Percentiles rank a stretch among this genome's conserved stretches.
phyloP scores from a whole-genome alignment of 2,113 vertebrate genomes.

The Leptobrachium leishanense region DNA sequence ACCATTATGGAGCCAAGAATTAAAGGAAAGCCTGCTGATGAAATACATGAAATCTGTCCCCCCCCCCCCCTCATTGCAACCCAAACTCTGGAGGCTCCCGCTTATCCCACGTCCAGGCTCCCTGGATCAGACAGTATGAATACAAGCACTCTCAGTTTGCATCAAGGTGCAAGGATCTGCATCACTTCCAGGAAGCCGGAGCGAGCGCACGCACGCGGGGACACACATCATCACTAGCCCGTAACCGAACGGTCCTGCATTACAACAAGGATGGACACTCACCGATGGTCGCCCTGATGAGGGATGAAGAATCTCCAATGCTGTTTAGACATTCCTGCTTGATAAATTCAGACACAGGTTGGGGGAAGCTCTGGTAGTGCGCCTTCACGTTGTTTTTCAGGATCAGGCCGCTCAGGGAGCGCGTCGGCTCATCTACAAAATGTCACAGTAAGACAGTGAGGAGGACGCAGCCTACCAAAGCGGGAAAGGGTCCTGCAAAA shows the following conservation, averaged over 20 bases:
- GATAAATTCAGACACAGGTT: conserved; percentile 90
- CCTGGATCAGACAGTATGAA: conserved; percentile 63
- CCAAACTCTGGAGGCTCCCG: no score
- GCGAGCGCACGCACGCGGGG: background rate
- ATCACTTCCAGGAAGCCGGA: conserved; percentile 46
- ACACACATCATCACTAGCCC: no score
- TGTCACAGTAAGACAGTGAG: no score
- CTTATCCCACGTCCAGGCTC: background rate
- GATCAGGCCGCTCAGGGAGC: conserved; percentile 91
- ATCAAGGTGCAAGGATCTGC: conserved; percentile 40
- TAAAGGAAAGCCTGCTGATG: no score
- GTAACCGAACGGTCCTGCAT: background rate
- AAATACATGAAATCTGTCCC: no score
- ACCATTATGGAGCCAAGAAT: no score
- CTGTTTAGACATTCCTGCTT: conserved; percentile 94
- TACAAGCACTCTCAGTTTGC: conserved; percentile 46
- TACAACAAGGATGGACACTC: conserved; percentile 34
- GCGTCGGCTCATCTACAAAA: conserved; percentile 84
- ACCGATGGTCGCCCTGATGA: conserved; percentile 94
- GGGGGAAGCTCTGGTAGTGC: conserved; percentile 92
- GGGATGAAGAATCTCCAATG: conserved; percentile 88
- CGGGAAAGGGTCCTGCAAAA: no score
- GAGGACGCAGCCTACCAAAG: no score
- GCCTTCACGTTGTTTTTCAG: conserved; percentile 96
- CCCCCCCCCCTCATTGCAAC: no score